Base-by-base conservation (phyloP, 1,140 invertebrate genomes). In the Bombus superbus region DNA sequence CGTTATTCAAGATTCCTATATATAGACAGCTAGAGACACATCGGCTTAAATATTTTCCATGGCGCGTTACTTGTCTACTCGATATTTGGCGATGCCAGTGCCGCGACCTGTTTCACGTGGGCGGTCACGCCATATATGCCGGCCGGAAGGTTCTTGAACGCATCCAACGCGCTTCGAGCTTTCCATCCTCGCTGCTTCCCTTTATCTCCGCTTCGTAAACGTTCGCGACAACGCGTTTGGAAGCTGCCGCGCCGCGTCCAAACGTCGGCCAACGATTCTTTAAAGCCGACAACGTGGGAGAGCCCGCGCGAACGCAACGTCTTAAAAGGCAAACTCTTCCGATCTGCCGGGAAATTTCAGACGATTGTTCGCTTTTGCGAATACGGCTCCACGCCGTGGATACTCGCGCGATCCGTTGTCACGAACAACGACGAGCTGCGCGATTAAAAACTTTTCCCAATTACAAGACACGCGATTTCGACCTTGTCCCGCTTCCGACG, bases 11-110 rank as follows among this genome's bases (percentile, higher is more conserved):
- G 83, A 92, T 92, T 68, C 71, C 93, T 94, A 93, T 92, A 93
- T 93, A 93, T 94, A 92, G 91, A n/a, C 85, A 87, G 86, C 83
- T 87, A 86, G 91, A 89, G 86, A 88, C 81, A 92, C 77, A 89
- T 90, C 81, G 86, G 38, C 44, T 76, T 53, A 66, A 69, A 80
- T 86, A 82, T 91, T 92, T 91, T 88, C 87, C 85, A 86, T 68
- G 71, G 71, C 82, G 71, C 77, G 81, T 84, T 35, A 68, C 71
- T 35, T 57, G 87, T 91, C 86, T 94, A 93, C 89, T 92, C 92
- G 91, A 94, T 94, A 94, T 95, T 94, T 94, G 93, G 93, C 86
- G 91, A 94, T 94, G 91, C 86, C 86, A 86, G 40, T 80, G 86
- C 85, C 89, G 85, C 81, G 80, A 91, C 81, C 86, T 40, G 79